These are phyloP conservation scores for Pachyramphus minor DNA, from an alignment of 2,113 vertebrate species.

Conservation along the genomic window DNA sequence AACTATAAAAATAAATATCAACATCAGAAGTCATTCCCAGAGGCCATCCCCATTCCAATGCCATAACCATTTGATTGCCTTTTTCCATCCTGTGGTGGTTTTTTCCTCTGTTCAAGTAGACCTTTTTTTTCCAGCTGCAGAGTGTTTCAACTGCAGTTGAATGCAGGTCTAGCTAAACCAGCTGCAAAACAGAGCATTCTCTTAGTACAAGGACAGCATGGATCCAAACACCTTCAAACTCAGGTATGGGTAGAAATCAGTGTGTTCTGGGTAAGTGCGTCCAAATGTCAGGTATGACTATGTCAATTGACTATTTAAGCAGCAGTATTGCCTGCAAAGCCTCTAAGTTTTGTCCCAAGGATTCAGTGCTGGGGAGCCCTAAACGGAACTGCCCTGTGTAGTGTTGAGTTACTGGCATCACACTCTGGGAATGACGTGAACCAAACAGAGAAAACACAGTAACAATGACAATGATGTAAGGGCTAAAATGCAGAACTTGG, in stretches of 20 bases:
- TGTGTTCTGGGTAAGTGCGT: neutral
- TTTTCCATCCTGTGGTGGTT: neutral
- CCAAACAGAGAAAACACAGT: neutral
- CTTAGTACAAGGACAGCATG: neutral
- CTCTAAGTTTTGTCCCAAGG: neutral
- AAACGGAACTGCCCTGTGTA: neutral
- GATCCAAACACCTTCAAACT: neutral
- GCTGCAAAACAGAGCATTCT: neutral
- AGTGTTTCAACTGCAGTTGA: neutral
- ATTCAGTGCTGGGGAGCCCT: neutral
- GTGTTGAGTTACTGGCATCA: neutral
- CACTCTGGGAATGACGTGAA: neutral
- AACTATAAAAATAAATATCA: neutral
- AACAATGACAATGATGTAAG: neutral
- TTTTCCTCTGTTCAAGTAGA: neutral
- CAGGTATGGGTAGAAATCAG: neutral
- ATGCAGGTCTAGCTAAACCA: neutral
- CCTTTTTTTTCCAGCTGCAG: neutral
- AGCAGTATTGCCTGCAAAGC: neutral
- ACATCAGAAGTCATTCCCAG: neutral
- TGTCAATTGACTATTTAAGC: neutral
- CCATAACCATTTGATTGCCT: neutral
- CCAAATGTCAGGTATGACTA: neutral
- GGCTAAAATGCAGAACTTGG: neutral
- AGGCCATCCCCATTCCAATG: neutral